phyloP scores from a whole-genome alignment of 2,797 vertebrate genomes.

The Gymnothorax reevesii region DNA sequence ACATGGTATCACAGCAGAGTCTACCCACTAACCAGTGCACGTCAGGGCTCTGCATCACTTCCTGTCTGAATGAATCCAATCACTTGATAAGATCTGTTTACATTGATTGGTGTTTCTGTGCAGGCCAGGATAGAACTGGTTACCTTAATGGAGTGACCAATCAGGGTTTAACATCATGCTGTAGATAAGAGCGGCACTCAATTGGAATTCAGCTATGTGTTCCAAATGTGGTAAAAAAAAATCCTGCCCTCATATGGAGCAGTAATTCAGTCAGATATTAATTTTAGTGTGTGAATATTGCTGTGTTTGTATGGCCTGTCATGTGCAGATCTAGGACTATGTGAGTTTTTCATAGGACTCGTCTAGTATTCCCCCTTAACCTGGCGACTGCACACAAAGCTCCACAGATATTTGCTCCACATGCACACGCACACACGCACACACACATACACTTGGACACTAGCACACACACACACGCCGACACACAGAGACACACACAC shows the following conservation, averaged over 20 bases:
- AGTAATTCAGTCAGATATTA: not conserved
- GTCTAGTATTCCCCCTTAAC: not conserved
- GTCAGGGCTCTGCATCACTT: not conserved
- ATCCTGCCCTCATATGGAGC: not conserved
- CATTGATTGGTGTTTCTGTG: not conserved
- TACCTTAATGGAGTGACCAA: not conserved
- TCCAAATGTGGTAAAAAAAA: not conserved
- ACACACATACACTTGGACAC: not conserved
- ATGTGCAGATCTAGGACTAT: not conserved
- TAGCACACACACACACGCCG: not conserved
- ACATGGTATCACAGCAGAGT: not conserved
- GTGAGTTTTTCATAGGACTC: not conserved
- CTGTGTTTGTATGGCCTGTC: not conserved
- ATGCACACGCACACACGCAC: not conserved
- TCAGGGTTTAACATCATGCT: not conserved
- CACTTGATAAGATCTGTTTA: not conserved
- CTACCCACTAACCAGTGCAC: not conserved
- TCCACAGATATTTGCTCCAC: not conserved
- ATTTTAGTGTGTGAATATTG: not conserved
- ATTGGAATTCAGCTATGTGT: not conserved
- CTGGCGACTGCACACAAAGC: not conserved
- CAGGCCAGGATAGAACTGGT: not conserved
- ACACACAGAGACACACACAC: slow-evolving; percentile 9
- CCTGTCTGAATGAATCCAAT: not conserved
- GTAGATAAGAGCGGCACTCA: not conserved